Base-by-base conservation (phyloP, 2,797 vertebrate genomes). In the Epinephelus awoara region DNA sequence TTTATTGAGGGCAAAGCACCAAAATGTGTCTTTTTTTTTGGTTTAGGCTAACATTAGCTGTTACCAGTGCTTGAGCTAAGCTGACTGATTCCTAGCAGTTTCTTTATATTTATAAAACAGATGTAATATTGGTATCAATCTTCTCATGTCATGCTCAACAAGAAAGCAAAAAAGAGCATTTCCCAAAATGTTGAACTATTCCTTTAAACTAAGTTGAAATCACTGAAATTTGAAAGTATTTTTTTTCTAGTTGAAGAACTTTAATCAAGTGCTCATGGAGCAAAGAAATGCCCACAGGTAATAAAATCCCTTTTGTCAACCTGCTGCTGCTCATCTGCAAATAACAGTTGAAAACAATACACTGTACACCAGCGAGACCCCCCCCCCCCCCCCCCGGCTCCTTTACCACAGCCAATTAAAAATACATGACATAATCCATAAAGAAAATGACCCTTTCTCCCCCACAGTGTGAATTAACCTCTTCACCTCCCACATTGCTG, bases 361-460 rank as follows among this genome's bases (percentile, higher is more conserved):
- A 23, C 56, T 66, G 44, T 42, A 66, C 56, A 67, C 13, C 46
- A 25, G 27, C 50, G 50, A 25, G 51, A 42, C 55, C 29, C 3
- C 21, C 49, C 51, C 40, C 5, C 55, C 55, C 29, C 2, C 21
- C 44, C 51, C 40, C 11, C 55, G 27, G 44, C 72, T 80, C 70
- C 18, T 42, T 79, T 55, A 68, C 29, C 5, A 61, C 34, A 63
- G 34, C 13, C 19, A 25, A 87, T 89, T 34, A 86, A 88, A 84
- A 82, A 91, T 75, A 75, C 79, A 89, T 85, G 75, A 90, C 72
- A 75, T 52, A 69, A 83, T 88, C 83, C 84, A 85, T 82, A 86
- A 78, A 85, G 88, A 85, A 91, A 91, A 92, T 85, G 1, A 89
- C 56, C 44, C 67, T 72, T 51, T 38, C 62, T 63, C 51, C 59